These are phyloP conservation scores for Notiomystis cincta DNA, from an alignment of 2,113 vertebrate species.

Conservation along the genomic window DNA sequence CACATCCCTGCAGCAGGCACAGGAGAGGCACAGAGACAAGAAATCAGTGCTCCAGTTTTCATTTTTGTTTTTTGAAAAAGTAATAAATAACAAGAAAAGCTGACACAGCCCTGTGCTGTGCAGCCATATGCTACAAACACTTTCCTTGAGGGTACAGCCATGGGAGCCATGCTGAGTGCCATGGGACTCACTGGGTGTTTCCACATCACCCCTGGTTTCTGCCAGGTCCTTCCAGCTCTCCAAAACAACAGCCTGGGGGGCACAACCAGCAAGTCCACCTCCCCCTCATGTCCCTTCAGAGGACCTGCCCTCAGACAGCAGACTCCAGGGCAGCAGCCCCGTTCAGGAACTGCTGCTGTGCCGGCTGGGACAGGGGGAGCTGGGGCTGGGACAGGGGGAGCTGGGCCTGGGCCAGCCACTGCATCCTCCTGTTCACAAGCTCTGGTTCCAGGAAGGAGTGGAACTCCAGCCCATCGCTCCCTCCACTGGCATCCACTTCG, in stretches of 20 bases:
- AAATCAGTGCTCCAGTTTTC: neutral
- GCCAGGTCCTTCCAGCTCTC: neutral
- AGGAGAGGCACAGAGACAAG: neutral
- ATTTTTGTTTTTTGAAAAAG: neutral
- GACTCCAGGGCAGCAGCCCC: neutral
- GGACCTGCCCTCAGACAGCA: neutral
- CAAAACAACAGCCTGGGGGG: neutral
- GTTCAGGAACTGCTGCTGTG: neutral
- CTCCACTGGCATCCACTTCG: neutral
- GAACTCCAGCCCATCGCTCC: fast-evolving
- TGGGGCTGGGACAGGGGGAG: neutral
- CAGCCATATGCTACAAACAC: neutral
- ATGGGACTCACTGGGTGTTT: fast-evolving
- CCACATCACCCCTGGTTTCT: neutral
- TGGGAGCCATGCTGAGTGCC: neutral
- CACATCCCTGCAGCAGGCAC: neutral
- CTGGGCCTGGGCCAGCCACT: slow-evolving; percentile 23
- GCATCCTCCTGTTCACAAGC: slow-evolving; percentile 39
- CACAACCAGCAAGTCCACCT: neutral
- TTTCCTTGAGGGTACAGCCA: neutral
- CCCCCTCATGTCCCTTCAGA: neutral
- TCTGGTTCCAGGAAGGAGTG: fast-evolving
- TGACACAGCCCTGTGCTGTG: neutral
- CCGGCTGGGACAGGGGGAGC: neutral
- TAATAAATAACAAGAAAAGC: neutral